Base-by-base conservation (phyloP, 1,140 invertebrate genomes). In the Glomeris maerens region DNA sequence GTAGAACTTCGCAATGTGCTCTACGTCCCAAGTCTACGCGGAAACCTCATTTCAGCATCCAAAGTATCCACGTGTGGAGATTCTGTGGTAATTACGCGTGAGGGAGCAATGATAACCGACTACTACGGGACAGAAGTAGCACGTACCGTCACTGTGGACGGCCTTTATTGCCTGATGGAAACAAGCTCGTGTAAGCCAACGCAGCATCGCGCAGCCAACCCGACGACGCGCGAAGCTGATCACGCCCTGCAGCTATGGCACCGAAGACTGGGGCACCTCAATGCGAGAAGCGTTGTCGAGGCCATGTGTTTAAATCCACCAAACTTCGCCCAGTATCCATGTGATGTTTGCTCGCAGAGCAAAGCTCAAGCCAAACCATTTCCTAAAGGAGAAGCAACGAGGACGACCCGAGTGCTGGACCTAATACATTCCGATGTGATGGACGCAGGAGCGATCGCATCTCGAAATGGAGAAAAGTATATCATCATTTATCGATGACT, bases 401-500 rank as follows among this genome's bases (percentile, higher is more conserved):
- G 50, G 26, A 25, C n/a, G 27, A 13, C 36, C n/a, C 20, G 3
- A 29, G 27, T 27, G 28, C 7, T 27, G 44, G 40, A 49, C 45
- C 39, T 56, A 23, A 20, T 56, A 10, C 55, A 57, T 27, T 27
- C 41, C 7, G 55, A 56, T 26, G 48, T 57, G n/a, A 25, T 57
- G 44, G 2, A 49, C 49, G 2, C 55, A 47, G 45, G 40, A 31
- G 41, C 20, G 45, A 41, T 42, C 13, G 21, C 28, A 17, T 21
- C 31, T 21, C 38, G 26, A 29, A 28, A 42, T 3, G 50, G 45
- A 2, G 52, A 53, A 14, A 1, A n/a, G 27, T 54, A 27, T 54
- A 45, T 54, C 27, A 21, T 54, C 10, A 44, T 53, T 56, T 23
- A 55, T 56, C 31, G 54, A 56, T 39, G 55, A 56, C 40, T 39